phyloP scores from a whole-genome alignment of 2,888 invertebrate genomes.

The Carcina quercana region DNA sequence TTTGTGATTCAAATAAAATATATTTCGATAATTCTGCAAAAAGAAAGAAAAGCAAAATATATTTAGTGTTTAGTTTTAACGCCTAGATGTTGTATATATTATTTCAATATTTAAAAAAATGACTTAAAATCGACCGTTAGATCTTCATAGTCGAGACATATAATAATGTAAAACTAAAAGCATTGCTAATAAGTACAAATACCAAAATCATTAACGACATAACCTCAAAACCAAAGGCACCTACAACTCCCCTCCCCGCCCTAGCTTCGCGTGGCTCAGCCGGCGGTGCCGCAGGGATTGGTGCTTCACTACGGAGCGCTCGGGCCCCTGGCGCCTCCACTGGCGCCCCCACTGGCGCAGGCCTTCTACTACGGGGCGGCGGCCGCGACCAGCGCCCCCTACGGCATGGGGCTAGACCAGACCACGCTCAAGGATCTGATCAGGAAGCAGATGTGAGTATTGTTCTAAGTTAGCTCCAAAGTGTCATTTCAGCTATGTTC shows the following conservation, averaged over 20 bases:
- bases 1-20: too few relatives aligned
- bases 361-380: slow-evolving; percentile 79
- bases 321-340: slow-evolving; percentile 30
- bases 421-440: slow-evolving; percentile 86
- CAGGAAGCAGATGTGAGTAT: slow-evolving; percentile 91
- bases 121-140: too few relatives aligned
- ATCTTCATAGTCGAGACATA: too few relatives aligned
- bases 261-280: slow-evolving; percentile 50
- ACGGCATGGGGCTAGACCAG: slow-evolving; percentile 74
- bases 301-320: slow-evolving; percentile 53
- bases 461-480: background rate
- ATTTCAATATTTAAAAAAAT: too few relatives aligned
- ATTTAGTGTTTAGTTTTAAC: too few relatives aligned
- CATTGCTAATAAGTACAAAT: too few relatives aligned
- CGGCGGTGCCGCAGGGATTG: slow-evolving; percentile 41
- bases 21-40: too few relatives aligned
- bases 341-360: slow-evolving; percentile 53
- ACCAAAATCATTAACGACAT: too few relatives aligned
- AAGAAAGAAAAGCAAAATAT: too few relatives aligned
- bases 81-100: too few relatives aligned
- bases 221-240: slow-evolving; percentile 9
- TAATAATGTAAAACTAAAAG: too few relatives aligned
- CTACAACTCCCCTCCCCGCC: slow-evolving; percentile 14
- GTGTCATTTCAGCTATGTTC: too few relatives aligned
- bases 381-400: slow-evolving; percentile 54